Base-by-base conservation (phyloP, 2,888 invertebrate species). In the Apotomis turbidana region DNA sequence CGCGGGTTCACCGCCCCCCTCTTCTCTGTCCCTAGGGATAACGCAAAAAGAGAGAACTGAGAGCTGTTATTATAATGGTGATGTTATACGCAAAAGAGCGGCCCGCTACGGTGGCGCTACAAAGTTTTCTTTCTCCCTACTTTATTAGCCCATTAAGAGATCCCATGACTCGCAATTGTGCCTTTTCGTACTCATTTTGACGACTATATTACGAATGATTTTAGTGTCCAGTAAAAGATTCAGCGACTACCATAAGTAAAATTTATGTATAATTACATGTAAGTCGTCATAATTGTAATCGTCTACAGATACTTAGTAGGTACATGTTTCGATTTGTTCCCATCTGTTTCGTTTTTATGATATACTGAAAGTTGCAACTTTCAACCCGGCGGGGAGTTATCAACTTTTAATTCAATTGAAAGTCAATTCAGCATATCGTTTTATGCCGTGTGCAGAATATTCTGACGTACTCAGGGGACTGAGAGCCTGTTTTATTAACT, bases 81-180 rank as follows among this genome's bases (percentile, higher is more conserved):
- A 81, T 78, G 85, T 86, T 90, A 89, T 91, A 91, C 90, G 91
- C 90, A 93, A 92, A 91, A 89, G 89, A 91, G 88, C 86, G 83
- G 81, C 79, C 82, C 80, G 82, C 78, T 79, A 81, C 78, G 79
- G 79, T 75, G 80, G 78, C 77, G 81, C 80, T 83, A 83, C 85
- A 85, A 90, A 91, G 87, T 91, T 92, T 91, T 90, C 90, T 91
- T 91, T 89, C 83, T 85, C 79, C 84, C 87, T 90, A 93, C 90
- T 93, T 92, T 91, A 91, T 92, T 91, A 91, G 83, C 80, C 88
- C 89, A 92, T 93, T 91, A 93, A 74, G 90, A 90, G 88, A 88
- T 90, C 87, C 87, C 89, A 90, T 91, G 90, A 90, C 88, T 87
- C 83, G 85, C 87, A 86, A 87, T 88, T 84, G 84, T 87, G 87